Evolutionary conservation across 2,888 invertebrate species (phyloP).

Genomic region (Taphrorychus bicolor): DNA sequence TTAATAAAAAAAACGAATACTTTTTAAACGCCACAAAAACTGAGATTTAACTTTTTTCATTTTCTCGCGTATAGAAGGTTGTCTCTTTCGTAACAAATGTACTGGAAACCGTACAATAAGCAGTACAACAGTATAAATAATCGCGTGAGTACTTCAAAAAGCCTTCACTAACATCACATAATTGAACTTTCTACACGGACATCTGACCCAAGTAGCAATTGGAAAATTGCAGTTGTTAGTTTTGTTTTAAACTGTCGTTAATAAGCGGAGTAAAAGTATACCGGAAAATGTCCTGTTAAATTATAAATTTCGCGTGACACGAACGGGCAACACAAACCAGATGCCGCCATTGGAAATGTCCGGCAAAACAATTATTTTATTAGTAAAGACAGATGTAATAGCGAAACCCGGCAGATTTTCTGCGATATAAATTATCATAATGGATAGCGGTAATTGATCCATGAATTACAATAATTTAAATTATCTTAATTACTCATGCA

Average conservation of each 20-base stretch:
- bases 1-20: too few species aligned
- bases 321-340: background rate
- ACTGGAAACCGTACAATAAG: too few species aligned
- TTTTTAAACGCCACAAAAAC: too few species aligned
- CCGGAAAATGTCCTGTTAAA: constrained; percentile 7
- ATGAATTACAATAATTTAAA: background rate
- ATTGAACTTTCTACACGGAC: too few species aligned
- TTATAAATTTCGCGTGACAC: background rate
- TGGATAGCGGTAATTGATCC: background rate
- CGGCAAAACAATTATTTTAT: constrained; percentile 7
- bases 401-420: background rate
- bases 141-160: too few species aligned
- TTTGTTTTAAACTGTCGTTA: background rate
- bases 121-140: too few species aligned
- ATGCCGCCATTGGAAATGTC: background rate
- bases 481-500: background rate
- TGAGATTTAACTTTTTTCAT: too few species aligned
- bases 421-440: constrained; percentile 5
- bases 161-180: too few species aligned
- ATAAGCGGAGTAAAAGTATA: constrained; percentile 5
- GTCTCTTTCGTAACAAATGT: too few species aligned
- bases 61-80: too few species aligned
- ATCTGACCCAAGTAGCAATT: background rate
- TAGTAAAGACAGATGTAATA: constrained; percentile 6
- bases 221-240: constrained; percentile 1